A percentile compares a stretch with the other conserved stretches of the same genome.
Evolutionary conservation across 2,888 invertebrate genomes (phyloP).

Genomic region (Andricus quercusramuli): DNA sequence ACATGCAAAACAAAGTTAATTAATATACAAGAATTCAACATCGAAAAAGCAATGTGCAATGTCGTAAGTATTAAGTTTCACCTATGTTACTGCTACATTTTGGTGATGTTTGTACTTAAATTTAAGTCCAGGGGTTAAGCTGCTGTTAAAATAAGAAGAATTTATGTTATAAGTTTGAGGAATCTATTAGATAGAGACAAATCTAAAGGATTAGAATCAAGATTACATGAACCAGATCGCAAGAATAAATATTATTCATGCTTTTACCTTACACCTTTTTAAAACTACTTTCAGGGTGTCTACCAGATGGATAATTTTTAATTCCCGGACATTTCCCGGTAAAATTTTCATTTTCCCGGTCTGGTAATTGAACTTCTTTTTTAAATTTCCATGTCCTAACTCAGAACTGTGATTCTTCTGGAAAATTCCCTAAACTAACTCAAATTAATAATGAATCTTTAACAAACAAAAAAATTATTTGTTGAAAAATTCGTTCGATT

Average conservation of each 20-base stretch:
- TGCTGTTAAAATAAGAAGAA: constrained; percentile 76
- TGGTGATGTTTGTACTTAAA: constrained; percentile 73
- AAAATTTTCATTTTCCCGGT: no score
- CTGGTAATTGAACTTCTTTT: no score
- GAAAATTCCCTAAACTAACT: no score
- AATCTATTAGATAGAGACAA: constrained; percentile 14
- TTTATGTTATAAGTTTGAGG: constrained; percentile 57
- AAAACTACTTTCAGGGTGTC: background rate
- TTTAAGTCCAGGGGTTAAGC: constrained; percentile 77
- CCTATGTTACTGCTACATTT: constrained; percentile 76
- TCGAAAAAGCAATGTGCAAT: constrained; percentile 43
- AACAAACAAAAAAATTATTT: no score
- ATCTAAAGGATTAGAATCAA: constrained; percentile 9
- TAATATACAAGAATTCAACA: constrained; percentile 40
- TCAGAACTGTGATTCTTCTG: no score
- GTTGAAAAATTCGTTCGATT: no score
- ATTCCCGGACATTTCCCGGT: no score
- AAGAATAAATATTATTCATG: background rate
- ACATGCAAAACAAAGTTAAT: constrained; percentile 4
- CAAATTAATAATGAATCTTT: no score
- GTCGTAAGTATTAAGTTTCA: constrained; percentile 71
- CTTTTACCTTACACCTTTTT: background rate
- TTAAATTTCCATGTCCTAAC: no score
- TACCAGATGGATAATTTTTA: no score
- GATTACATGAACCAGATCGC: background rate